Conservation (phyloP, 2,113 vertebrate species). For the Marcusenius ussheri region DNA sequence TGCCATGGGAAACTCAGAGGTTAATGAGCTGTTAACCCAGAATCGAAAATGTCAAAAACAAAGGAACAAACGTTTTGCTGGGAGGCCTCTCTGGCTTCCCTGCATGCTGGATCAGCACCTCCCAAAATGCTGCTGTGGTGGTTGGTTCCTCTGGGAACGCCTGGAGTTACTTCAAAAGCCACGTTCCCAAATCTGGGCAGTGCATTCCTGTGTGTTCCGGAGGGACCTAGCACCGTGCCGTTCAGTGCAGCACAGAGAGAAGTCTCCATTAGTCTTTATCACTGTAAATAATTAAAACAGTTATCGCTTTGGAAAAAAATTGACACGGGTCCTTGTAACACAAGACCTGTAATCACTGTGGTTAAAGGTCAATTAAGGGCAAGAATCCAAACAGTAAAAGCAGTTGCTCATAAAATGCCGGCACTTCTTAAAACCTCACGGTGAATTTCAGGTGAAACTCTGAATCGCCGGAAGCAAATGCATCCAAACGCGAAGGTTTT, state of each 20-base stretch:
- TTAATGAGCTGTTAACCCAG: conserved; percentile 20
- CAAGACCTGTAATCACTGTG: conserved; percentile 25
- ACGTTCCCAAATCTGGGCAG: not conserved
- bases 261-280: conserved; percentile 44
- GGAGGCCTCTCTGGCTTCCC: not conserved
- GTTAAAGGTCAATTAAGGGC: conserved; percentile 27
- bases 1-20: not conserved
- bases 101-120: conserved; percentile 14
- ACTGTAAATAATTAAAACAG: conserved; percentile 19
- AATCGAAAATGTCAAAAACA: conserved; percentile 13
- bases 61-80: conserved; percentile 1
- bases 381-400: not conserved
- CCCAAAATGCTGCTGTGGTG: not conserved
- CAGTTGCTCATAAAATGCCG: not conserved
- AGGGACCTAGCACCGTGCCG: not conserved
- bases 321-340: conserved; percentile 40
- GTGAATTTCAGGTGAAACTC: not conserved
- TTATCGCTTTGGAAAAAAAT: conserved; percentile 36
- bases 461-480: not conserved
- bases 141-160: not conserved
- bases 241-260: conserved; percentile 25
- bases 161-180: not conserved
- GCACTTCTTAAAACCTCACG: not conserved
- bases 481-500: not conserved
- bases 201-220: not conserved